These are phyloP conservation scores for Xiphorhynchus erythropygius DNA, from an alignment of 2,797 vertebrate species.

Conservation along the genomic window DNA sequence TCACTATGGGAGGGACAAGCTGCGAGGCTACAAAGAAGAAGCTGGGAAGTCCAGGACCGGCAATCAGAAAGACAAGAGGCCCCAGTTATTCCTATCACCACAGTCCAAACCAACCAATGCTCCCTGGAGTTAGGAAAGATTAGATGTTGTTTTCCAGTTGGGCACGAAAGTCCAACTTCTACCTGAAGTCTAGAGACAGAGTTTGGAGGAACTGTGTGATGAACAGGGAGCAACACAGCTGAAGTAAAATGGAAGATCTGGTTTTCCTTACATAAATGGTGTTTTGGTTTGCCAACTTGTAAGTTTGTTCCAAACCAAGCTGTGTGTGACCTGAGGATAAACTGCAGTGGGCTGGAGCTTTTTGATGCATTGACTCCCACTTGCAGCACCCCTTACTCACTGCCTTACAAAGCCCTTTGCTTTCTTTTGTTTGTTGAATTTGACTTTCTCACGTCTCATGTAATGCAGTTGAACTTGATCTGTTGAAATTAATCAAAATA, in stretches of 20 bases:
- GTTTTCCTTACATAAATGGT: not conserved
- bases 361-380: fast-evolving
- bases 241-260: not conserved
- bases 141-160: not conserved
- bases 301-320: not conserved
- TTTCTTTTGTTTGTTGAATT: not conserved
- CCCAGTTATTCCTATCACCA: not conserved
- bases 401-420: not conserved
- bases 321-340: not conserved
- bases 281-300: not conserved
- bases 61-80: not conserved
- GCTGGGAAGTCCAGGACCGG: not conserved
- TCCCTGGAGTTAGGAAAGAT: not conserved
- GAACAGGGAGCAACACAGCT: not conserved
- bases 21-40: not conserved
- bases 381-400: not conserved
- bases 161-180: not conserved
- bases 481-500: not conserved
- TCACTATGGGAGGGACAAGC: not conserved
- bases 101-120: not conserved
- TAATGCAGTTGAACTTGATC: not conserved
- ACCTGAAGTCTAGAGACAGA: not conserved
- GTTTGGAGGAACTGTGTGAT: not conserved
- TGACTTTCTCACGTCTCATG: not conserved
- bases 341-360: not conserved